phyloP scores from a whole-genome alignment of 2,888 invertebrate genomes.

The Diarsia dahlii region DNA sequence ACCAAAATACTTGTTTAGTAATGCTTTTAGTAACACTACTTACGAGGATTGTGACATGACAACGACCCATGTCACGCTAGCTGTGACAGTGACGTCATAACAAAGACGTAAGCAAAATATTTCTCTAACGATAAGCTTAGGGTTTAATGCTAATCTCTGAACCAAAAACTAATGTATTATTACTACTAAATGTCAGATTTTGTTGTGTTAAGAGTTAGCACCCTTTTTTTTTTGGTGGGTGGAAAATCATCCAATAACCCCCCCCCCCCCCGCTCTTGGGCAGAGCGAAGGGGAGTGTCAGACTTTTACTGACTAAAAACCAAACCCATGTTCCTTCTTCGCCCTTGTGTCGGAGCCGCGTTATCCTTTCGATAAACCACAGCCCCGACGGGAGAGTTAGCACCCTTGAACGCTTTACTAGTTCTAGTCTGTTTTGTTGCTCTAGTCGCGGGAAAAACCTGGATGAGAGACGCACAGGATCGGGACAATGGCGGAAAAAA shows the following conservation, averaged over 20 bases:
- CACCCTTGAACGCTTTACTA: background rate
- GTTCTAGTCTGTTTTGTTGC: background rate
- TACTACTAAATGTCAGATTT: slow-evolving; percentile 30
- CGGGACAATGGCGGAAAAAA: too few species aligned
- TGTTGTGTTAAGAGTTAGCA: background rate
- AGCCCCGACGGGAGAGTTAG: too few species aligned
- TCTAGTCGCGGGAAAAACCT: too few species aligned
- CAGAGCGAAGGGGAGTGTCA: too few species aligned
- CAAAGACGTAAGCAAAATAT: slow-evolving; percentile 61
- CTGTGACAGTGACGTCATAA: slow-evolving; percentile 75
- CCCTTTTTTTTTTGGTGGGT: too few species aligned
- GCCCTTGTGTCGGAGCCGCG: too few species aligned
- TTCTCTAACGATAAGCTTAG: slow-evolving; percentile 52
- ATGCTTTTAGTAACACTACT: slow-evolving; percentile 75
- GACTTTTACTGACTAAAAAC: too few species aligned
- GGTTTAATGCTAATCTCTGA: slow-evolving; percentile 54
- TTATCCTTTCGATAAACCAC: too few species aligned
- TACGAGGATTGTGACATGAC: slow-evolving; percentile 84
- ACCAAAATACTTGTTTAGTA: slow-evolving; percentile 44
- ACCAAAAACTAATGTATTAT: slow-evolving; percentile 42
- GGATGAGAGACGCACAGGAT: too few species aligned
- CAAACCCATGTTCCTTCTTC: too few species aligned
- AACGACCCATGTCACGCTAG: slow-evolving; percentile 79
- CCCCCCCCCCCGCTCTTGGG: too few species aligned
- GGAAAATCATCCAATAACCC: too few species aligned